Conservation (phyloP, 2,888 invertebrate genomes). For the Galeopsomyia nigrocyanea region DNA sequence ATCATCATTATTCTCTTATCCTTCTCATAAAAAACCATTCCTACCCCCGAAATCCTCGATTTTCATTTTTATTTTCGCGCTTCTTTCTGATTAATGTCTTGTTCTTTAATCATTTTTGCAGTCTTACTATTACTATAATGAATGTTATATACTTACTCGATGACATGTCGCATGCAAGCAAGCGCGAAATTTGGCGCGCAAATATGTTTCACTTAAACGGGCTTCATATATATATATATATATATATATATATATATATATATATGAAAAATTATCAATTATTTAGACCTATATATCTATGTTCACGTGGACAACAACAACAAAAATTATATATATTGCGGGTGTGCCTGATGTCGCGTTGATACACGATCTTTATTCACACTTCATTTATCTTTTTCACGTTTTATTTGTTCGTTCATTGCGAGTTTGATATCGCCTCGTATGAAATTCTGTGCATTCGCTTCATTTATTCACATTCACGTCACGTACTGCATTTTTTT, state of each 20-base stretch:
- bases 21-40: neutral
- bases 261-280: conserved; percentile 3
- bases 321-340: conserved; percentile 21
- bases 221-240: conserved; percentile 4
- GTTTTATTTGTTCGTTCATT: conserved; percentile 6
- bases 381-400: conserved; percentile 36
- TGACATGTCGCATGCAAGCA: conserved; percentile 47
- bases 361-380: conserved; percentile 37
- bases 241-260: too few species aligned
- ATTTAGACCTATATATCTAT: too few species aligned
- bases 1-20: neutral
- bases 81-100: conserved; percentile 45
- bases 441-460: conserved; percentile 34
- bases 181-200: conserved; percentile 45
- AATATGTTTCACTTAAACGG: conserved; percentile 22
- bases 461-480: conserved; percentile 41
- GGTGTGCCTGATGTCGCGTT: conserved; percentile 44
- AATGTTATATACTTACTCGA: conserved; percentile 45
- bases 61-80: conserved; percentile 46
- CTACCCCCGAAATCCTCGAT: conserved; percentile 10
- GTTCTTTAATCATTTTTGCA: conserved; percentile 35
- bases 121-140: conserved; percentile 35
- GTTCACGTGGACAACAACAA: conserved; percentile 12
- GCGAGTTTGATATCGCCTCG: conserved; percentile 35
- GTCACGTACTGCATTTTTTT: conserved; percentile 17